Evolutionary conservation across 2,113 vertebrate genomes (phyloP).

Genomic region (Tachycineta bicolor): DNA sequence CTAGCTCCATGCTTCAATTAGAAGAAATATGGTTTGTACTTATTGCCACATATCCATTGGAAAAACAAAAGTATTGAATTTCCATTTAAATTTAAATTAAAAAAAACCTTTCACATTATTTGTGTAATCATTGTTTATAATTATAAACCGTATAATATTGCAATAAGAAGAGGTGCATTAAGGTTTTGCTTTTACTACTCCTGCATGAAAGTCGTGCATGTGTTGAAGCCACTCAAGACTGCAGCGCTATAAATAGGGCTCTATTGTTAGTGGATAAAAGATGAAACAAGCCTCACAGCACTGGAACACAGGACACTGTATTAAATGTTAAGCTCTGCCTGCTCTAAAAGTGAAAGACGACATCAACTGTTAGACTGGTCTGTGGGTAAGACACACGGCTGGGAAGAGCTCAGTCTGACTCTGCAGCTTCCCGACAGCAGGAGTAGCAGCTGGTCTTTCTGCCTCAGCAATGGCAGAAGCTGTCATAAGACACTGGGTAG

Average conservation of each 20-base stretch:
- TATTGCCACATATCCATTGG: not conserved
- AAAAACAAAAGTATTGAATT: not conserved
- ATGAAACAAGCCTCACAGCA: not conserved
- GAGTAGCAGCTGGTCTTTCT: not conserved
- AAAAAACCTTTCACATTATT: not conserved
- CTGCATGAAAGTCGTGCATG: not conserved
- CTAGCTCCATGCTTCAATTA: not conserved
- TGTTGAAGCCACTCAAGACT: conserved; percentile 46
- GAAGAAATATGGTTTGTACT: not conserved
- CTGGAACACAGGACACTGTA: conserved; percentile 22
- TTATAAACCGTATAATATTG: not conserved
- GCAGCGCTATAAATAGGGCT: conserved; percentile 73
- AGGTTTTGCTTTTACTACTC: not conserved
- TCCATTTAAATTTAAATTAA: not conserved
- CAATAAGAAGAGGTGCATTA: not conserved
- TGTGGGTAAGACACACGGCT: not conserved
- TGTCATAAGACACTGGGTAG: conserved; percentile 77
- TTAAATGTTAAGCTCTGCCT: conserved; percentile 26
- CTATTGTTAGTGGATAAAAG: conserved; percentile 68
- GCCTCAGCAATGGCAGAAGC: conserved; percentile 75
- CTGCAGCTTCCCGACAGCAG: not conserved
- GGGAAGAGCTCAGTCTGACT: not conserved
- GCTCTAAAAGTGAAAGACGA: conserved; percentile 44
- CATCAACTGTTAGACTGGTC: not conserved
- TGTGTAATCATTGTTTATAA: not conserved